Conservation (phyloP, 2,888 invertebrate genomes). For the Ferdinandea cuprea region DNA sequence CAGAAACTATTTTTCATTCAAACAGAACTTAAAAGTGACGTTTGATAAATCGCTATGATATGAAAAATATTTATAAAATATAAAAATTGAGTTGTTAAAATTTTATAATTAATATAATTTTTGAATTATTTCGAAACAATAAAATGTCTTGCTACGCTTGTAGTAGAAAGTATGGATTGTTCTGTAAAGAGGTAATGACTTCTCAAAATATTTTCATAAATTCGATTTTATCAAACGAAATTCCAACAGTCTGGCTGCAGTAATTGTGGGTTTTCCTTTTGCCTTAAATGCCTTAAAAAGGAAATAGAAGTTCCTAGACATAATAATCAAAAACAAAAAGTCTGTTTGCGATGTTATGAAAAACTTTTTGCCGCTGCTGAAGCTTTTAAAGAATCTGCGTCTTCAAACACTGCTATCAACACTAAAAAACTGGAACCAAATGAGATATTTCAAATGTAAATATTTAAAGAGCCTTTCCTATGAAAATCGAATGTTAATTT, state of each 20-base stretch:
- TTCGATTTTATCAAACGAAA: conserved; percentile 1
- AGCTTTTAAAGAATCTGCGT: conserved; percentile 80
- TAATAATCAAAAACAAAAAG: conserved; percentile 86
- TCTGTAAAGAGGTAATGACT: conserved; percentile 86
- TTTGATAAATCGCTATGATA: too few relatives aligned
- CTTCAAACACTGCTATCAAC: conserved; percentile 82
- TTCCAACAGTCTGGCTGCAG: conserved; percentile 89
- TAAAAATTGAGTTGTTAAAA: too few relatives aligned
- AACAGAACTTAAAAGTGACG: too few relatives aligned
- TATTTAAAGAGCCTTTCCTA: conserved; percentile 65
- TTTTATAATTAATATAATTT: too few relatives aligned
- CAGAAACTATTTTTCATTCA: too few relatives aligned
- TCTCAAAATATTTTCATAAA: neutral
- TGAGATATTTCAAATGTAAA: conserved; percentile 59
- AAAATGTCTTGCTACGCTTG: conserved; percentile 90
- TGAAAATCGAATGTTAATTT: conserved; percentile 55
- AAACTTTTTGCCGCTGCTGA: conserved; percentile 78
- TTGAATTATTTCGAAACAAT: neutral
- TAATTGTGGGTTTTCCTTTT: conserved; percentile 92
- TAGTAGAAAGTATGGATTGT: conserved; percentile 87
- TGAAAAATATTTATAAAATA: too few relatives aligned
- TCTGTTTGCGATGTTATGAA: conserved; percentile 84
- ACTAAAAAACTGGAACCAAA: conserved; percentile 60
- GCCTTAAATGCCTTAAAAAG: conserved; percentile 90
- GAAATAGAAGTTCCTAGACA: conserved; percentile 87